phyloP scores from a whole-genome alignment of 2,113 vertebrate species.

The Micronycteris hirsuta region DNA sequence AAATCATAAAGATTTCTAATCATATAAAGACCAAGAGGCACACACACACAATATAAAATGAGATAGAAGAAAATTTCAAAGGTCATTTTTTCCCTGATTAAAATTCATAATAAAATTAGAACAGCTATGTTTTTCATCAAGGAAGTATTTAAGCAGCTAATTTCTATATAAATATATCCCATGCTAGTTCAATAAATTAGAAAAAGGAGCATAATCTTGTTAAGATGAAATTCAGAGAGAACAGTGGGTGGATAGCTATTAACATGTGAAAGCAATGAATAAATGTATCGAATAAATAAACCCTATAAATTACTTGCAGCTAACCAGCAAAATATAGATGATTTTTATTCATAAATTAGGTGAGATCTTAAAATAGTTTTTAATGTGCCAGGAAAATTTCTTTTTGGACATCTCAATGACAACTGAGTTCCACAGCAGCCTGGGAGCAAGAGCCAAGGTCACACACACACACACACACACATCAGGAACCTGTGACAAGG shows the following conservation, averaged over 20 bases:
- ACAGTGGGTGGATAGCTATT: conserved; percentile 81
- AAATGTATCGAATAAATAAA: conserved; percentile 62
- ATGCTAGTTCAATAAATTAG: conserved; percentile 82
- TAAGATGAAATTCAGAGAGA: conserved; percentile 83
- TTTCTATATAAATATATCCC: conserved; percentile 84
- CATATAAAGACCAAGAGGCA: conserved; percentile 53
- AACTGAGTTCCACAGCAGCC: background rate
- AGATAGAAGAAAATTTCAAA: conserved; percentile 71
- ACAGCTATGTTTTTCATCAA: conserved; percentile 77
- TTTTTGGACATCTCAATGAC: background rate
- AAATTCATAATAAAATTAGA: conserved; percentile 79
- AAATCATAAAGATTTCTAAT: conserved; percentile 75
- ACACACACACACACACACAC: background rate
- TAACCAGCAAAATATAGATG: conserved; percentile 77
- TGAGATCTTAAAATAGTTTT: conserved; percentile 61
- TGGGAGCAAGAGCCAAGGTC: background rate
- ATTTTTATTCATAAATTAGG: conserved; percentile 78
- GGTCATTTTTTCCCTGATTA: conserved; percentile 74
- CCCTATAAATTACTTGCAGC: conserved; percentile 84
- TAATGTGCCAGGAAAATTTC: conserved; percentile 9
- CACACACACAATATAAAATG: conserved; percentile 52
- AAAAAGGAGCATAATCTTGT: conserved; percentile 86
- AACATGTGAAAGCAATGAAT: conserved; percentile 75
- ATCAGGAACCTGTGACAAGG: background rate
- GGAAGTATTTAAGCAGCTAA: conserved; percentile 78